Evolutionary conservation across 2,797 vertebrate species (phyloP), one percentile per base, ranked within the genome.

Genomic region (Tolypeutes matacus): DNA sequence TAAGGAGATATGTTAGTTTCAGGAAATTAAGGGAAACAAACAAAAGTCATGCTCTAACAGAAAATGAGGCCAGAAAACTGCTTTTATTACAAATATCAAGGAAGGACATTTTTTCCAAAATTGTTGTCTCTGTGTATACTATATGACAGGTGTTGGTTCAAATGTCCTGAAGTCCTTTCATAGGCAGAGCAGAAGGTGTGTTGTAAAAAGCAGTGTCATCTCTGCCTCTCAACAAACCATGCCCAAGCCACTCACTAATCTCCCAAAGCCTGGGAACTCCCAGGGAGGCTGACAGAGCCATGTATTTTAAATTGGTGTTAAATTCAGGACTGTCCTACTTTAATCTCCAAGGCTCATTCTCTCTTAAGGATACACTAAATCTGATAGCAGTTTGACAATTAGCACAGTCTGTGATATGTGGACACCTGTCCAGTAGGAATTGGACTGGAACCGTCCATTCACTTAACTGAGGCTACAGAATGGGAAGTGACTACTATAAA

Each of bases 301-400:
- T 0, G 4, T n/a, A 27, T 84, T 87, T 73, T 73, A 83, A 81
- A 93, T 85, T 72, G 17, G 6, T 42, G n/a, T 77, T 91, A 84
- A 83, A 80, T 80, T 18, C 36, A 77, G 82, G 53, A 86, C 75
- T 9, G 14, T 42, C 62, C 51, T 72, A 65, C 17, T 76, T 89
- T 58, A 89, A 69, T n/a, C 92, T 95, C 29, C 2, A 39, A 83
- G 58, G 39, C 36, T 87, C 64, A 27, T 93, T 95, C 17, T 62
- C 67, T 90, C 86, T 72, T 17, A 94, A 65, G 56, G 27, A 72
- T 62, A 31, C 46, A 64, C 91, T 91, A 58, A 85, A 70, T 77
- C 31, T 85, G 89, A 93, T 73, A 95, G 91, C 76, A 96, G 91
- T 73, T 77, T 86, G 58, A 95, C 77, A 90, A 87, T 78, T 67